Evolutionary conservation across 2,797 vertebrate genomes (phyloP).

Genomic region (Anguilla megastoma): DNA sequence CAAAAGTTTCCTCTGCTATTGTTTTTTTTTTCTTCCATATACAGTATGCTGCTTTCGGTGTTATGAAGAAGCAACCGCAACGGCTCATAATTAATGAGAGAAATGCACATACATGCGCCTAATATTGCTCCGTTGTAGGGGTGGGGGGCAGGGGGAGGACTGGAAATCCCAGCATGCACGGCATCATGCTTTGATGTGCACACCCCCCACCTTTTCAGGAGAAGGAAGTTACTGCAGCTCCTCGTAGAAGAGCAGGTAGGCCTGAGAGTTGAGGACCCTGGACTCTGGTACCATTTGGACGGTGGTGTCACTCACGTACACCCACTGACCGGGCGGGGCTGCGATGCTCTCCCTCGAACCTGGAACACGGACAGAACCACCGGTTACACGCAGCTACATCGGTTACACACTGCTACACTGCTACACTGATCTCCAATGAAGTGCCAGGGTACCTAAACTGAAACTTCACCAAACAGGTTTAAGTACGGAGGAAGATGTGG

Average conservation of each 20-base stretch:
- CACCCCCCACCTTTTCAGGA: background rate
- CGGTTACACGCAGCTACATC: background rate
- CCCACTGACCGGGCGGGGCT: slow-evolving; percentile 84
- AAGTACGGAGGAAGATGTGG: background rate
- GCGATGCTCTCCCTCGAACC: slow-evolving; percentile 78
- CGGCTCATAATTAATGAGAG: background rate
- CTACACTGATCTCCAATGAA: too few relatives aligned
- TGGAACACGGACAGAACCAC: slow-evolving; percentile 54
- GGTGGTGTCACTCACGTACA: slow-evolving; percentile 89
- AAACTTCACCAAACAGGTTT: background rate
- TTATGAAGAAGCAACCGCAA: background rate
- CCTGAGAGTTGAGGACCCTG: slow-evolving; percentile 93
- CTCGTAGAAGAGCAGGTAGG: slow-evolving; percentile 98
- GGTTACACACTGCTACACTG: too few relatives aligned
- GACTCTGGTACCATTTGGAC: slow-evolving; percentile 94
- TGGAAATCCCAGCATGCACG: slow-evolving; percentile 59
- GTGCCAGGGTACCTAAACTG: too few relatives aligned
- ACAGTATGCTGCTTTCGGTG: background rate
- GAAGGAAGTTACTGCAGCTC: slow-evolving; percentile 73
- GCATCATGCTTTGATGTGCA: background rate
- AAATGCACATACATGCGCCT: background rate
- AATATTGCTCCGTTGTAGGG: background rate
- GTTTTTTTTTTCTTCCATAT: background rate
- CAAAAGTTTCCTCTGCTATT: background rate
- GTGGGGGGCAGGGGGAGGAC: background rate